Conservation (phyloP, 2,888 invertebrate species). For the Andrena minutula region DNA sequence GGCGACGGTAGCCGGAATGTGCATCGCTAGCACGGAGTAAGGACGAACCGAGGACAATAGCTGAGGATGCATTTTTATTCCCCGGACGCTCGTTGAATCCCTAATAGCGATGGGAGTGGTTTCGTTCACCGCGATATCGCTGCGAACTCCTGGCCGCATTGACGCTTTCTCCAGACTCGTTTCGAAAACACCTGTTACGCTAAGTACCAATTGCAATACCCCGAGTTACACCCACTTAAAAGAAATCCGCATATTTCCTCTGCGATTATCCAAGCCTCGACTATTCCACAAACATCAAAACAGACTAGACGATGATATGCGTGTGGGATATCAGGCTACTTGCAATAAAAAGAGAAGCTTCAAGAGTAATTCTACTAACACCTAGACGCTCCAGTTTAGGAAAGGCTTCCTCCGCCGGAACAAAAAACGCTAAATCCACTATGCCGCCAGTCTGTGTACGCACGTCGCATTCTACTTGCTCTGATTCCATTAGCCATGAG, state of each 20-base stretch:
- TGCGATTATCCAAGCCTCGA: background rate
- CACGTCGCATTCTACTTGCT: constrained; percentile 20
- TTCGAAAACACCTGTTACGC: constrained; percentile 47
- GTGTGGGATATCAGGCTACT: background rate
- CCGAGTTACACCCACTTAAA: background rate
- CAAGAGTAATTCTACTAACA: constrained; percentile 3
- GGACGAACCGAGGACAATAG: constrained; percentile 74
- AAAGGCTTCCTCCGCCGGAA: constrained; percentile 3
- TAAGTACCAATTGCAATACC: background rate
- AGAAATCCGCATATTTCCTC: background rate
- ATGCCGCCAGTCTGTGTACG: background rate
- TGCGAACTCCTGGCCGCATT: constrained; percentile 11
- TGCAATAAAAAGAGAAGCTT: background rate
- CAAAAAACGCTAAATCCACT: constrained; percentile 2
- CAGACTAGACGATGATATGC: background rate
- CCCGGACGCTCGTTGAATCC: constrained; percentile 73
- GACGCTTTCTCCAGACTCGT: constrained; percentile 33
- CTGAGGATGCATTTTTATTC: constrained; percentile 79
- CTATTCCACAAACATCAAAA: background rate
- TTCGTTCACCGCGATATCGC: constrained; percentile 50
- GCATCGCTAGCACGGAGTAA: constrained; percentile 70
- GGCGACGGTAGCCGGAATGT: constrained; percentile 63
- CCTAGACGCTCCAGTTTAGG: constrained; percentile 9
- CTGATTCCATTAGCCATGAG: background rate
- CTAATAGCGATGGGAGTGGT: constrained; percentile 77